These are phyloP conservation scores for Lophura nycthemera DNA, from an alignment of 2,113 vertebrate species.

Conservation along the genomic window DNA sequence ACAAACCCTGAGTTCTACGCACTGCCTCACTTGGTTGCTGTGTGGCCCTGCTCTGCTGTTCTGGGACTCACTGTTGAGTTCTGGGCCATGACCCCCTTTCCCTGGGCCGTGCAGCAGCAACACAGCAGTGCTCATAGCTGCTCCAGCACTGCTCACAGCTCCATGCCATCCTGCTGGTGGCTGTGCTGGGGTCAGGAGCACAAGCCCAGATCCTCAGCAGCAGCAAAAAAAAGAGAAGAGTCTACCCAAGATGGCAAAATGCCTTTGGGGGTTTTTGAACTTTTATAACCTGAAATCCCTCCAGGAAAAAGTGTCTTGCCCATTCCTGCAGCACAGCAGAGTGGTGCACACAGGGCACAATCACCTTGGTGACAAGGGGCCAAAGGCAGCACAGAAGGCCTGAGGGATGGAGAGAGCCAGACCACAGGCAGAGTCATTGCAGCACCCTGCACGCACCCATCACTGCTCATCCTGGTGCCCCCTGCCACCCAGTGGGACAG, in stretches of 20 bases:
- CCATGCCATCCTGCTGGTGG: not conserved
- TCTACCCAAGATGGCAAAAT: not conserved
- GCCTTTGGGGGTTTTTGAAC: not conserved
- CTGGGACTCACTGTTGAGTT: rapidly evolving
- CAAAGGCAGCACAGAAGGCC: not conserved
- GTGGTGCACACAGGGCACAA: too few species aligned
- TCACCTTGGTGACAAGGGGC: too few species aligned
- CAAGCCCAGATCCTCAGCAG: not conserved
- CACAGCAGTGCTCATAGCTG: not conserved
- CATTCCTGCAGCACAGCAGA: not conserved
- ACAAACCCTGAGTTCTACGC: not conserved
- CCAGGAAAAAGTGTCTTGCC: not conserved
- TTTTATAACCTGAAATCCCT: not conserved
- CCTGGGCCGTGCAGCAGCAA: not conserved
- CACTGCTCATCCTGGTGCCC: not conserved
- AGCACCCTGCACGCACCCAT: not conserved
- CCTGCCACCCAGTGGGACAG: not conserved
- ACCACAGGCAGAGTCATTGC: not conserved
- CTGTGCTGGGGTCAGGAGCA: not conserved
- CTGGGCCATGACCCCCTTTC: rapidly evolving
- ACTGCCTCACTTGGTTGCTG: rapidly evolving
- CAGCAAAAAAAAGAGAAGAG: not conserved
- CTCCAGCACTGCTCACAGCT: not conserved
- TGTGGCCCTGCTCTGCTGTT: rapidly evolving
- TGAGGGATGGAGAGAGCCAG: too few species aligned